Percentiles rank a stretch among this genome's conserved stretches.
These are phyloP conservation scores for Chiroxiphia lanceolata DNA, from an alignment of 2,797 vertebrate species.

Conservation along the genomic window DNA sequence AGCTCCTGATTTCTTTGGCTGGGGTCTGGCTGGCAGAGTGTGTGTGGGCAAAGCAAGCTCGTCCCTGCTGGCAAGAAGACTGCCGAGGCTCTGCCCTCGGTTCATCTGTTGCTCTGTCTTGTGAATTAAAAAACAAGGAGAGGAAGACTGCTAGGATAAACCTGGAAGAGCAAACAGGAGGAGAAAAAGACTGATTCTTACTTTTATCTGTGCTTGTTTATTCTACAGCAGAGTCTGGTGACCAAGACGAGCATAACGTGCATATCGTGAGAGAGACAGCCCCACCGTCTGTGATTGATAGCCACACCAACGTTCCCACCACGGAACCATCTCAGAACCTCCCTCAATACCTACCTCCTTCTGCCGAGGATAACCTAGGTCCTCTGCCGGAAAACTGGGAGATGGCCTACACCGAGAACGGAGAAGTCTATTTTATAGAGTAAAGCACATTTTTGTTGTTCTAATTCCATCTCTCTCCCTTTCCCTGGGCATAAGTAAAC, in stretches of 20 bases:
- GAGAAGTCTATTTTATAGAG: constrained; percentile 99
- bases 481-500: not conserved
- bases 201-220: not conserved
- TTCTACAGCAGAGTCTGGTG: constrained; percentile 89
- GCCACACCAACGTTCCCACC: constrained; percentile 87
- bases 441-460: constrained; percentile 74
- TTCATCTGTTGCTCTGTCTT: not conserved
- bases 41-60: constrained; percentile 1
- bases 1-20: not conserved
- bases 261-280: constrained; percentile 77
- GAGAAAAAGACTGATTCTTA: not conserved
- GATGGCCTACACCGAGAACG: constrained; percentile 99
- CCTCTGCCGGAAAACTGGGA: constrained; percentile 99
- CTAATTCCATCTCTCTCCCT: not conserved
- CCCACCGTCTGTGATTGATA: constrained; percentile 62
- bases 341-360: constrained; percentile 92
- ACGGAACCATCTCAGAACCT: constrained; percentile 97
- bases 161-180: rapidly evolving
- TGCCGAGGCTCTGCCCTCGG: not conserved
- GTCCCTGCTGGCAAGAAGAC: not conserved
- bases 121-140: not conserved
- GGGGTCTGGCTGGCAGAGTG: not conserved
- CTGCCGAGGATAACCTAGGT: constrained; percentile 92
- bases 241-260: constrained; percentile 87
- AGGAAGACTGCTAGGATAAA: not conserved